Percentiles rank a stretch among this genome's conserved stretches.
Conservation (phyloP, 2,113 vertebrate species). For the Aptenodytes patagonicus region DNA sequence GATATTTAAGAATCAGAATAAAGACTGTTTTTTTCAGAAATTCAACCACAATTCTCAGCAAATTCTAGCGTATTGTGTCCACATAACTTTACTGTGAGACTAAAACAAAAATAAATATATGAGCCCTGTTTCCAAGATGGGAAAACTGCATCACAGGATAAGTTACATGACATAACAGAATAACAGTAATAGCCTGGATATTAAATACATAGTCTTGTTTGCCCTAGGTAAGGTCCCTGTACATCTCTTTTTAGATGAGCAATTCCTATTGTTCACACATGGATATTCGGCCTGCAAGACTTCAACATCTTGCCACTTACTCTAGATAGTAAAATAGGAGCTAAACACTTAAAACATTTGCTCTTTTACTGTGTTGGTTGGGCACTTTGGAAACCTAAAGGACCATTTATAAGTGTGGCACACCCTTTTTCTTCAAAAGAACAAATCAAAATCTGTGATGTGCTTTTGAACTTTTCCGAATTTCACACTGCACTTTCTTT, state of each 20-base stretch:
- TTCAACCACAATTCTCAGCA: background rate
- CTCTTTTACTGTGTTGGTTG: background rate
- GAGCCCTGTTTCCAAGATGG: background rate
- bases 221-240: background rate
- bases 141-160: background rate
- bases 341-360: background rate
- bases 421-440: background rate
- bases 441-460: background rate
- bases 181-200: background rate
- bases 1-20: background rate
- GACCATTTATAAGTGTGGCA: background rate
- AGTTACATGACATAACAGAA: background rate
- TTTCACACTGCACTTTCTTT: background rate
- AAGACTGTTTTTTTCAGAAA: background rate
- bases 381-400: background rate
- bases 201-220: background rate
- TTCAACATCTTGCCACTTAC: background rate
- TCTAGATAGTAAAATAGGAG: background rate
- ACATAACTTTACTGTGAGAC: background rate
- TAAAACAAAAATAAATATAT: background rate
- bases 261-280: background rate
- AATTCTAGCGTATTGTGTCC: background rate
- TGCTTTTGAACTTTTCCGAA: background rate
- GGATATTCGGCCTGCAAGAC: background rate
- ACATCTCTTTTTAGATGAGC: background rate